Base-by-base conservation (phyloP, 2,113 vertebrate genomes). In the Silurus meridionalis region DNA sequence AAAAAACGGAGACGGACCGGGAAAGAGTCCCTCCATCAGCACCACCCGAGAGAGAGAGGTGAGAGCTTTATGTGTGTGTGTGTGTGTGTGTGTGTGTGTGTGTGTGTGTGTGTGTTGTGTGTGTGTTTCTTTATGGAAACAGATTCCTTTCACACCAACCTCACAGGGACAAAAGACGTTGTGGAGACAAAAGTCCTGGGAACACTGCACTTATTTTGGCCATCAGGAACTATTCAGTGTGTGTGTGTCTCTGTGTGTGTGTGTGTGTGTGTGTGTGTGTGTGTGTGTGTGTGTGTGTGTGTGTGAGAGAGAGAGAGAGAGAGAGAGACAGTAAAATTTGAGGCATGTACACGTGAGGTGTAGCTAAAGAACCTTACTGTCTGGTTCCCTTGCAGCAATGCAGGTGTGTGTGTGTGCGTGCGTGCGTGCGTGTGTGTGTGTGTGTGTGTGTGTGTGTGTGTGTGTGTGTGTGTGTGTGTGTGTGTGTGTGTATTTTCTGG, bases 1-100 rank as follows among this genome's bases (percentile, higher is more conserved):
- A 90, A 89, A 61, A 69, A 86, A 87, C 58, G 89, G 89, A 83
- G 89, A 87, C 84, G 89, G 87, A 84, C 80, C 80, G 86, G 89
- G 60, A 83, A 84, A 84, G 87, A 90, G 74, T 83, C 89, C n/a
- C 58, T 64, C 67, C 89, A 89, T 46, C 87, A 80, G 57, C 89
- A 85, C 63, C 85, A 80, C n/a, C 84, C 63, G 6, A 80, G 89
- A 86, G 87, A 90, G 82, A 90, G 87, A 88, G 89, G 89, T 88
- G 80, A 86, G 86, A 85, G 9, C 21, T 3, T 46, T 13, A 77
- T 84, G 77, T 85, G 46, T 84, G 86, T 84, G 61, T 81, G 66
- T 83, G 52, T 71, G 82, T 82, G 61, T 82, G 80, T 82, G 48
- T 82, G 58, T 50, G 21, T 66, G 46, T 82, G 79, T 61, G 57